phyloP scores from a whole-genome alignment of 2,113 vertebrate genomes.

The Bujurquina vittata region DNA sequence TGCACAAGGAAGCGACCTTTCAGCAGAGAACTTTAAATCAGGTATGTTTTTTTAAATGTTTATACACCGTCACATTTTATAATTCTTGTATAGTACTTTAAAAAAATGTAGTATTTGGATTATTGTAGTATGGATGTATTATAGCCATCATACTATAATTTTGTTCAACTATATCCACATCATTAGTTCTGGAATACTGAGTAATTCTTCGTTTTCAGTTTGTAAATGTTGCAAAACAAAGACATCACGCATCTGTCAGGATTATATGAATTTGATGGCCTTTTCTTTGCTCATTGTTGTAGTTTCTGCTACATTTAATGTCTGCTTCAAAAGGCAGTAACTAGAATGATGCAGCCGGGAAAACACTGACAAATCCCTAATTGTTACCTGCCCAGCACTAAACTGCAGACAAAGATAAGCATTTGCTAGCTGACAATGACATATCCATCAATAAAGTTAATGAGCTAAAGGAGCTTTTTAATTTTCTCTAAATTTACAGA shows the following conservation, averaged over 20 bases:
- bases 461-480: background rate
- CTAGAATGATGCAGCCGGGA: background rate
- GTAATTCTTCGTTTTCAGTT: background rate
- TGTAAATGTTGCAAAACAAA: background rate
- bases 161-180: background rate
- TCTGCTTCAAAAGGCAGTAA: background rate
- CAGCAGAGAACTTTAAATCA: too few relatives aligned
- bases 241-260: background rate
- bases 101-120: too few relatives aligned
- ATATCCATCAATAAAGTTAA: background rate
- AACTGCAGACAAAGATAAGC: background rate
- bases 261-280: background rate
- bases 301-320: background rate
- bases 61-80: too few relatives aligned
- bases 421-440: background rate
- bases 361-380: background rate
- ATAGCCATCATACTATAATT: background rate
- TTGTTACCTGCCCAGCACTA: background rate
- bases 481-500: background rate
- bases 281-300: background rate
- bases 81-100: too few relatives aligned
- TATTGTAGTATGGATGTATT: background rate
- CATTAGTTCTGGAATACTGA: background rate
- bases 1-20: too few relatives aligned
- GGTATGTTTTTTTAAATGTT: too few relatives aligned